A percentile compares a stretch with the other conserved stretches of the same genome.
phyloP scores from a whole-genome alignment of 2,888 invertebrate genomes.

The Chalcosyrphus nemorum region DNA sequence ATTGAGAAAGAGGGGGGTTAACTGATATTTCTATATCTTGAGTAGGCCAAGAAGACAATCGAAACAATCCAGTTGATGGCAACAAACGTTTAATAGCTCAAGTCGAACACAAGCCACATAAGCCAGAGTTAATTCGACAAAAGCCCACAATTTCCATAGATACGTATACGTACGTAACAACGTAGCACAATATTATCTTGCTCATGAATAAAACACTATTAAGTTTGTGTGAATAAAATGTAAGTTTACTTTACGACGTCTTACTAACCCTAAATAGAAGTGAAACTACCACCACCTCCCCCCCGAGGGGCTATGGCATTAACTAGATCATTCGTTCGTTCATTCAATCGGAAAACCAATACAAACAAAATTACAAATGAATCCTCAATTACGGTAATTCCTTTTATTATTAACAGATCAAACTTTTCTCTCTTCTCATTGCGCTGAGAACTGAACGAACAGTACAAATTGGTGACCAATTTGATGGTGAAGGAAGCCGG shows the following conservation, averaged over 20 bases:
- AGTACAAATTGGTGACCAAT: slow-evolving; percentile 41
- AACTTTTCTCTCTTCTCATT: slow-evolving; percentile 34
- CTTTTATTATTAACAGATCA: slow-evolving; percentile 63
- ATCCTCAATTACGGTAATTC: slow-evolving; percentile 50
- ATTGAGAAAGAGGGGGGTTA: too few relatives aligned
- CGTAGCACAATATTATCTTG: not conserved
- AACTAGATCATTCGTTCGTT: slow-evolving; percentile 24
- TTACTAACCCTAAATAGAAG: not conserved
- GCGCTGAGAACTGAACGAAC: not conserved
- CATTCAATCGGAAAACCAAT: slow-evolving; percentile 36
- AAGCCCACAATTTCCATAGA: not conserved
- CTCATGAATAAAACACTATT: slow-evolving; percentile 6
- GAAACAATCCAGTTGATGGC: too few relatives aligned
- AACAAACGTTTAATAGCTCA: too few relatives aligned
- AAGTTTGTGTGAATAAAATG: slow-evolving; percentile 1
- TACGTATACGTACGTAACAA: not conserved
- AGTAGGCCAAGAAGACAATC: too few relatives aligned
- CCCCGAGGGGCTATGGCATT: not conserved
- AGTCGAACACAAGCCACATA: too few relatives aligned
- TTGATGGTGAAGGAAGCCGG: too few relatives aligned
- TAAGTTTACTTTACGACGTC: not conserved
- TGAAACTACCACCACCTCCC: not conserved
- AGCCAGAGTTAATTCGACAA: too few relatives aligned
- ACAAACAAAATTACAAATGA: slow-evolving; percentile 50
- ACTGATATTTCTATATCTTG: too few relatives aligned